Evolutionary conservation across 2,888 invertebrate species (phyloP), one percentile per base, ranked within the genome.

Genomic region (Stenichneumon culpator): DNA sequence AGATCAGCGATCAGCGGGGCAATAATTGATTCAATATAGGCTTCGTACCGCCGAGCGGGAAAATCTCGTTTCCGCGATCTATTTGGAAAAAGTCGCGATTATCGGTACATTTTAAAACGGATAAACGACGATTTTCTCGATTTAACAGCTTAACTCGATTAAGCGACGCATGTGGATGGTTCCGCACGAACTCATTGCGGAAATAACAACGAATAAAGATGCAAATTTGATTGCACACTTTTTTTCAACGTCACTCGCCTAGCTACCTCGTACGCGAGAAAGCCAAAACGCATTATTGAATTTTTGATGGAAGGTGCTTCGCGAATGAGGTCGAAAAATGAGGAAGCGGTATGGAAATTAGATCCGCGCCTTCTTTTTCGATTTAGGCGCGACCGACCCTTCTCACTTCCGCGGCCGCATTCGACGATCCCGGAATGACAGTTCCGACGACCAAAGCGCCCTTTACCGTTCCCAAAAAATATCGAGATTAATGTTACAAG

Each of bases 401-500:
- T 9, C 11, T 54, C 22, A 9, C 19, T 22, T 39, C 19, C 68
- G 22, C 47, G 22, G 22, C 44, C 3, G 39, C 44, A 14, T 47
- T 68, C 25, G 16, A 3, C 44, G 28, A 2, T 19, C 5, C 9
- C 68, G 22, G 7, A 54, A 2, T 22, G 54, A 22, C 54, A 2
- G 7, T 3, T 7, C 11, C 14, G 3, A 25, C 57, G 5, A 22
- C 11, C 6, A 14, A 57, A 57, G 25, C 11, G 54, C 57, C 57
- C 11, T 25, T n/a, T 2, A 57, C 16, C 44, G 6, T 60, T 16
- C 25, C 9, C 25, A 11, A 25, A 44, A 44, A 73, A 73, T 19
- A 60, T 32, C 5, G 54, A 52, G 72, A 72, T 54, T 50, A 28
- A 69, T 69, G 22, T n/a, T 50, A 25, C 47, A 7, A 25, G 69